Conservation (phyloP, 2,797 vertebrate species). For the Pangasius djambal region DNA sequence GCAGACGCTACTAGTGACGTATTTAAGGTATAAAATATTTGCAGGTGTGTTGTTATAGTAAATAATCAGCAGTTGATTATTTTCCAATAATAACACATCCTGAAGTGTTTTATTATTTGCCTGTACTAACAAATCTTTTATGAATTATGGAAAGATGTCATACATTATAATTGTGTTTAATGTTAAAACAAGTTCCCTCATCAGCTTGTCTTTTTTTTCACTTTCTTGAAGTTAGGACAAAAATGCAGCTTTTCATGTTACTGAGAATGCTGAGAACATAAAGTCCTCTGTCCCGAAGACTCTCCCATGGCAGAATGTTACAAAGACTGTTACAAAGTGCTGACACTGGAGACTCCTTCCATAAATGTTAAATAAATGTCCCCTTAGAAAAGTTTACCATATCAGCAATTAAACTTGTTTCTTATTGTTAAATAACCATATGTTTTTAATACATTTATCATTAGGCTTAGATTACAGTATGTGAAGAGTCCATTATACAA, state of each 20-base stretch:
- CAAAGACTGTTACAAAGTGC: neutral
- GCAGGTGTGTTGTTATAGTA: neutral
- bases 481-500: neutral
- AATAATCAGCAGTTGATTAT: neutral
- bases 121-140: neutral
- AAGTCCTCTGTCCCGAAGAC: neutral
- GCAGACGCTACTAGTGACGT: neutral
- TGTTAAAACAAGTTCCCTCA: neutral
- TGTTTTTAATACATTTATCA: neutral
- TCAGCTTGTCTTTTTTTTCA: neutral
- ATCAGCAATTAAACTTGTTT: neutral
- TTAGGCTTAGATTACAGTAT: neutral
- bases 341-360: neutral
- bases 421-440: no score
- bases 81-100: neutral
- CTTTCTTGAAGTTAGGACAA: neutral
- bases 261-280: neutral
- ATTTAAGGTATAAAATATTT: neutral
- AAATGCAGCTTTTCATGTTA: neutral
- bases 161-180: neutral
- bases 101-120: neutral
- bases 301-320: neutral
- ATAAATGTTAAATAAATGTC: neutral
- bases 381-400: neutral
- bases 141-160: neutral